Percentiles rank a stretch among this genome's conserved stretches.
phyloP scores from a whole-genome alignment of 2,888 invertebrate genomes.

The Dryomyza anilis region DNA sequence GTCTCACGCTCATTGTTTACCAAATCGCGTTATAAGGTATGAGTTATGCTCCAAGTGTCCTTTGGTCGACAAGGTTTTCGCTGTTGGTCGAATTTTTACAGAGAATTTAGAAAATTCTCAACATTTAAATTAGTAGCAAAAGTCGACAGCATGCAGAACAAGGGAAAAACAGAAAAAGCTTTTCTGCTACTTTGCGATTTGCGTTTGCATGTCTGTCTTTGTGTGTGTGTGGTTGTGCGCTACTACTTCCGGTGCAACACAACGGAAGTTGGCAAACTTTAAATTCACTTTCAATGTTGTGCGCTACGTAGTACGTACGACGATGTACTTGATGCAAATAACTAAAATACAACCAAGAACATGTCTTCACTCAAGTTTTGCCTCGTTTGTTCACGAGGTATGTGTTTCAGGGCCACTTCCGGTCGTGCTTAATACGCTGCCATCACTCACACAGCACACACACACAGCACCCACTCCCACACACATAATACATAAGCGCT shows the following conservation, averaged over 20 bases:
- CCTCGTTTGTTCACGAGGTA: background rate
- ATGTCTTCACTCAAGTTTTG: background rate
- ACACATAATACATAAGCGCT: background rate
- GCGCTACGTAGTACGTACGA: background rate
- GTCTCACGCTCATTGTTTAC: no score
- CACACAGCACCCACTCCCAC: background rate
- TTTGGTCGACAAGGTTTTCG: no score
- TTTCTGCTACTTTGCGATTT: no score
- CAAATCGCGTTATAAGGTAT: no score
- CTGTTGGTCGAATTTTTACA: no score
- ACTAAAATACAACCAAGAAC: background rate
- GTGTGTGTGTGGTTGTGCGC: background rate
- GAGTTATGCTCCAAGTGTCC: no score
- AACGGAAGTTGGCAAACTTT: slow-evolving; percentile 7
- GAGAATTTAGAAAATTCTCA: no score
- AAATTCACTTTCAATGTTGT: slow-evolving; percentile 7
- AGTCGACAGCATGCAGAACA: no score
- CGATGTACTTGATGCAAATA: background rate
- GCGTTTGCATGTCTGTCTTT: background rate
- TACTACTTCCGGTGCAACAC: slow-evolving; percentile 7
- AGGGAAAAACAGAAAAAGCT: no score
- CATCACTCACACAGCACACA: background rate
- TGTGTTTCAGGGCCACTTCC: background rate
- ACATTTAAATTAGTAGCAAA: no score
- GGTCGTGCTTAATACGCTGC: background rate